A percentile compares a stretch with the other conserved stretches of the same genome.
phyloP scores from a whole-genome alignment of 2,888 invertebrate species.

The Ophonus ardosiacus region DNA sequence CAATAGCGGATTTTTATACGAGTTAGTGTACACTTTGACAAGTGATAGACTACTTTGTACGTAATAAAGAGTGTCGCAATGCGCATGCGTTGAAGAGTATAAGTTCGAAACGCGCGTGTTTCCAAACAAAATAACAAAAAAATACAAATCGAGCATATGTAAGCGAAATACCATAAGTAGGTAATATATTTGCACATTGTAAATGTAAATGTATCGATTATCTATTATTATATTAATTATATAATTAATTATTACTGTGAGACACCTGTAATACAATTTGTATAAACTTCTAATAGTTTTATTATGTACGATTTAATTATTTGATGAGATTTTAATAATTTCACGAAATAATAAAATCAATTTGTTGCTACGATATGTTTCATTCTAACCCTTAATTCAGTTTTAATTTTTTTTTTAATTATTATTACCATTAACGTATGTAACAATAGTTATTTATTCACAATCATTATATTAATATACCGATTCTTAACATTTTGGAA shows the following conservation, averaged over 20 bases:
- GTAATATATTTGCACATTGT: constrained; percentile 62
- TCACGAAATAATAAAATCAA: constrained; percentile 64
- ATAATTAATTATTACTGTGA: constrained; percentile 56
- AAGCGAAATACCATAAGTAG: constrained; percentile 54
- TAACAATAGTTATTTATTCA: too few relatives aligned
- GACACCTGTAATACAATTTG: constrained; percentile 61
- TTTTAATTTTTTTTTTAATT: background rate
- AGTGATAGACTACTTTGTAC: constrained; percentile 62
- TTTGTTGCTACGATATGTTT: constrained; percentile 56
- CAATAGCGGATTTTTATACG: constrained; percentile 62
- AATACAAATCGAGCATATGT: constrained; percentile 55
- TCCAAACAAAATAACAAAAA: constrained; percentile 44
- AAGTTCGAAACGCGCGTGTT: constrained; percentile 17
- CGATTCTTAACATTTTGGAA: too few relatives aligned
- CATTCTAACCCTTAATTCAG: background rate
- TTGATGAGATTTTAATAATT: constrained; percentile 62
- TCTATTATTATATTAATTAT: constrained; percentile 55
- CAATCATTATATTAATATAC: too few relatives aligned
- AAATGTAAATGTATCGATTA: constrained; percentile 62
- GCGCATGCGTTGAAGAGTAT: constrained; percentile 51
- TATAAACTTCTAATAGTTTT: constrained; percentile 61
- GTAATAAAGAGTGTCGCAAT: constrained; percentile 50
- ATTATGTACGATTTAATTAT: constrained; percentile 63
- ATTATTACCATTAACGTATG: too few relatives aligned
- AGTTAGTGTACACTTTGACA: constrained; percentile 54